phyloP scores from a whole-genome alignment of 2,113 vertebrate species.

The Fukomys damarensis region DNA sequence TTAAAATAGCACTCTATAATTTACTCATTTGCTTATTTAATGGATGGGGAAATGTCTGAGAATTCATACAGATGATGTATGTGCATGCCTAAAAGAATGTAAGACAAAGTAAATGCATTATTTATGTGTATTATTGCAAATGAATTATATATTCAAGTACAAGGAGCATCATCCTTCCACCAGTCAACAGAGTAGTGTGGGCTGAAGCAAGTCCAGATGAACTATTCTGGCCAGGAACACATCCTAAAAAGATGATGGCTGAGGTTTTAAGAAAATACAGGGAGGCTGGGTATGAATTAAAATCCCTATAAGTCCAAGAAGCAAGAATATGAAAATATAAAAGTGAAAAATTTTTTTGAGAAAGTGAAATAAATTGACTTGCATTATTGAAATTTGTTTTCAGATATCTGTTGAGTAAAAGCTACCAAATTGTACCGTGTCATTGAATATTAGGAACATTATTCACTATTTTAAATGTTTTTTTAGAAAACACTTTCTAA shows the following conservation, averaged over 20 bases:
- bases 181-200: background rate
- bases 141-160: background rate
- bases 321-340: background rate
- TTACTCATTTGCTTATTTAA: slow-evolving; percentile 23
- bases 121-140: background rate
- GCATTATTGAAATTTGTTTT: background rate
- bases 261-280: background rate
- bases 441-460: slow-evolving; percentile 1
- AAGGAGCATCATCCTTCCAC: background rate
- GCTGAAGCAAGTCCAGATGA: background rate
- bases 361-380: slow-evolving; percentile 9
- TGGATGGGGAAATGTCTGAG: background rate
- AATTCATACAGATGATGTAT: slow-evolving; percentile 1
- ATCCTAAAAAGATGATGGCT: background rate
- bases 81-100: background rate
- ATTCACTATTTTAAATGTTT: slow-evolving; percentile 29
- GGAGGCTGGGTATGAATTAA: background rate
- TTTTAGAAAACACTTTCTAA: no score
- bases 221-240: background rate
- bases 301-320: background rate
- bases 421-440: background rate
- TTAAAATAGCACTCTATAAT: background rate
- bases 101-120: background rate
- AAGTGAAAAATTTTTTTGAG: background rate
- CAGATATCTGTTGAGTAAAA: background rate